Conservation (phyloP, 2,888 invertebrate genomes). For the Dicycla oo region DNA sequence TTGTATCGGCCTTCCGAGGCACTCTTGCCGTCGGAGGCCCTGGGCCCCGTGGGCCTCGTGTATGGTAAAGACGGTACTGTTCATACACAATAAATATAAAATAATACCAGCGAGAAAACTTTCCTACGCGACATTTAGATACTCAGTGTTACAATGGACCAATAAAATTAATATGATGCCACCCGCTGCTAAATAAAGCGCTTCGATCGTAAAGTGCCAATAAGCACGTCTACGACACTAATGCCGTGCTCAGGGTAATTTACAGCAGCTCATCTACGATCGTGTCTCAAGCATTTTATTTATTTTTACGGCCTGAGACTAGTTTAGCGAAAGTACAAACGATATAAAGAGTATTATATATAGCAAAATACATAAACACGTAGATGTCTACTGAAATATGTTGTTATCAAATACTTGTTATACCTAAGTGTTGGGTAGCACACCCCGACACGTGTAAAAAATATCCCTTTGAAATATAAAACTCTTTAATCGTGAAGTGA, state of each 20-base stretch:
- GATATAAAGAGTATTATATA: neutral
- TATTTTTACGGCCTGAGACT: constrained; percentile 26
- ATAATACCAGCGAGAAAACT: constrained; percentile 39
- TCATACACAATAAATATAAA: constrained; percentile 33
- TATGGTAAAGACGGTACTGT: too few relatives aligned
- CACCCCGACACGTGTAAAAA: neutral
- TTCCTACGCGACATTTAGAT: constrained; percentile 26
- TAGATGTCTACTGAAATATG: constrained; percentile 1
- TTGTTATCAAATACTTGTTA: constrained; percentile 1
- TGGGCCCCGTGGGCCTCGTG: too few relatives aligned
- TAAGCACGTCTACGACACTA: constrained; percentile 62
- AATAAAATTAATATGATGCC: constrained; percentile 82
- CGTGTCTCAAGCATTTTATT: constrained; percentile 39
- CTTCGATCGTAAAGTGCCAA: constrained; percentile 77
- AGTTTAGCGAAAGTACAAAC: neutral
- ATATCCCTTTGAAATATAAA: constrained; percentile 11
- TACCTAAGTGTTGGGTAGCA: neutral
- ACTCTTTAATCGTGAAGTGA: neutral
- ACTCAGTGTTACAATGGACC: constrained; percentile 67
- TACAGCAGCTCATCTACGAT: constrained; percentile 41
- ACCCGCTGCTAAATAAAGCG: constrained; percentile 84
- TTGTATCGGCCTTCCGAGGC: too few relatives aligned
- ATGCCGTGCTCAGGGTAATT: constrained; percentile 46
- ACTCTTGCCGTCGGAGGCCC: too few relatives aligned
- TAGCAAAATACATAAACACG: neutral